Evolutionary conservation across 2,797 vertebrate genomes (phyloP), one percentile per base, ranked within the genome.

Genomic region (Parauchenoglanis punctatus): DNA sequence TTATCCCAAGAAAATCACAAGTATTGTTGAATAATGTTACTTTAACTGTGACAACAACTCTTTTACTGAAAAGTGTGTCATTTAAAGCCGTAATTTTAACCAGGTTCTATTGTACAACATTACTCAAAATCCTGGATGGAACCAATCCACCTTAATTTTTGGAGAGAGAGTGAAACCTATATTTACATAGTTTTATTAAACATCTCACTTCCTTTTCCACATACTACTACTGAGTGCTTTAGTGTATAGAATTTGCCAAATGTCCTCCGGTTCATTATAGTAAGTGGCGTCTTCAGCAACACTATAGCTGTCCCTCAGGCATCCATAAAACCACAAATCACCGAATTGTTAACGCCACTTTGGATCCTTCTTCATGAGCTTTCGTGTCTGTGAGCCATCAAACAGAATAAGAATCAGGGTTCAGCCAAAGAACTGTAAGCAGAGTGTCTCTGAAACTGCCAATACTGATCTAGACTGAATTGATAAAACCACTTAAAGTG

Each of bases 251-350:
- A 35, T 56, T 56, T 73, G 77, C 59, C 31, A 63, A 76, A 68
- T 31, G 25, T 84, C 52, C 72, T 72, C 85, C 65, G 44, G 31
- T 80, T 87, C 76, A 85, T 88, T 88, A 88, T 56, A 77, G 87
- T 81, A 84, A 90, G 83, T 87, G 54, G 56, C 73, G n/a, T 82
- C 85, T 75, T 85, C 85, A 56, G 61, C 58, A 52, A 83, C 67
- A 58, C 76, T 87, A 15, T 44, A 76, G 23, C 46, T 23, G 31
- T 82, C 80, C 28, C 73, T 75, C 78, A 70, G 20, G 44, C 70
- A 86, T 86, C 81, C 85, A 58, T 89, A 78, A 89, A 44, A n/a
- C 73, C 23, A 73, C 75, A 65, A 83, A 83, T 61, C 23, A 75
- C 81, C 11, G 58, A 15, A 46, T 23, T 81, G 35, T 63, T 63